A percentile compares a stretch with the other conserved stretches of the same genome.
Conservation (phyloP, 1,140 invertebrate species). For the Megathymus violae region DNA sequence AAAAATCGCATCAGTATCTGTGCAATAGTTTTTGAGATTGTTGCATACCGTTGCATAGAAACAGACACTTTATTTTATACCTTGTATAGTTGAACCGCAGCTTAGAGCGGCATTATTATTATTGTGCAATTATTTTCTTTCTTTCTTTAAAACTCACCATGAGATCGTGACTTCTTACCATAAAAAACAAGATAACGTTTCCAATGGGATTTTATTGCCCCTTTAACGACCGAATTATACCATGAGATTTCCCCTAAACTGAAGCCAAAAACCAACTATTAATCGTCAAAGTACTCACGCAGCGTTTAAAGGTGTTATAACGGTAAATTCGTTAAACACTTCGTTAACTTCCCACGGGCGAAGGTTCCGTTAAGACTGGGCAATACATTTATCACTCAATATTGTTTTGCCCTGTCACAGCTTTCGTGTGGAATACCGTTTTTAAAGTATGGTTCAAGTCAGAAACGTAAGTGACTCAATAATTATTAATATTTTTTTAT, state of each 20-base stretch:
- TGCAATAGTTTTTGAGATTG: too few species aligned
- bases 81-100: too few species aligned
- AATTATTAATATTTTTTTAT: too few species aligned
- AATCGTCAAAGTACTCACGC: conserved; percentile 14
- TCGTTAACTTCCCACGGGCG: conserved; percentile 3
- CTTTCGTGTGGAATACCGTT: conserved; percentile 18
- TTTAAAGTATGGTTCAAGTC: background rate
- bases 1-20: too few species aligned
- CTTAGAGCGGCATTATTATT: too few species aligned
- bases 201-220: conserved; percentile 19
- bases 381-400: conserved; percentile 31
- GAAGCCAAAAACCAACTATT: conserved; percentile 14
- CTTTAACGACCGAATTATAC: conserved; percentile 22
- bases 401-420: conserved; percentile 24
- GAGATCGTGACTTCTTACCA: background rate
- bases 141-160: conserved; percentile 1
- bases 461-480: conserved; percentile 20
- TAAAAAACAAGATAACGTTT: conserved; percentile 4
- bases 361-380: conserved; percentile 15
- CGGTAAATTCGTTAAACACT: conserved; percentile 23
- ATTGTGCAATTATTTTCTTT: too few species aligned
- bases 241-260: conserved; percentile 21
- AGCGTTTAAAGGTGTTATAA: conserved; percentile 29
- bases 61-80: too few species aligned
- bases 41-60: too few species aligned